Evolutionary conservation across 2,888 invertebrate species (phyloP).

Genomic region (Thecocarcelia acutangulata): DNA sequence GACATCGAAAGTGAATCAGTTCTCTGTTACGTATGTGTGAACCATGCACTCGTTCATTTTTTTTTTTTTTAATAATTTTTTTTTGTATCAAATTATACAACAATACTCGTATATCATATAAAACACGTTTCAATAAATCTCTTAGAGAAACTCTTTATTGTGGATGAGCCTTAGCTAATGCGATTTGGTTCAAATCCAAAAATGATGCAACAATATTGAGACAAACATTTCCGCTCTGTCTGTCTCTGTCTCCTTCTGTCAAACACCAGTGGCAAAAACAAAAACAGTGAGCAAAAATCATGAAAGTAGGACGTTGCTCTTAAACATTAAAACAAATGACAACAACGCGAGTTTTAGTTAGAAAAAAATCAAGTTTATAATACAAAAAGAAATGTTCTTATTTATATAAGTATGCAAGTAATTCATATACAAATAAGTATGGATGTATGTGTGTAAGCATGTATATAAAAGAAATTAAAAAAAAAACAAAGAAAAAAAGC

Average conservation of each 20-base stretch:
- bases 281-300: conserved; percentile 19
- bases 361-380: conserved; percentile 45
- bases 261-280: conserved; percentile 21
- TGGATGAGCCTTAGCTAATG: conserved; percentile 22
- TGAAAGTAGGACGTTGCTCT: conserved; percentile 51
- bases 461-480: conserved; percentile 10
- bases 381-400: conserved; percentile 22
- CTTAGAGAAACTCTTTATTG: conserved; percentile 3
- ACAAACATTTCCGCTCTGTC: conserved; percentile 8
- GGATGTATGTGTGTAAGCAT: no score
- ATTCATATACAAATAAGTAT: no score
- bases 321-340: conserved; percentile 15
- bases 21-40: no score
- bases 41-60: no score
- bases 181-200: conserved; percentile 7
- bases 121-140: no score
- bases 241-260: conserved; percentile 8
- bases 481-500: conserved; percentile 46
- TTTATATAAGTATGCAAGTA: neutral
- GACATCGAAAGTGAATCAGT: no score
- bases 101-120: no score
- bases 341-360: neutral
- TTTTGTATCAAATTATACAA: no score
- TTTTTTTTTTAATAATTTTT: no score
- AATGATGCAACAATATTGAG: conserved; percentile 38